Conservation (phyloP, 1,140 invertebrate genomes). For the Platorchestia sp. region DNA sequence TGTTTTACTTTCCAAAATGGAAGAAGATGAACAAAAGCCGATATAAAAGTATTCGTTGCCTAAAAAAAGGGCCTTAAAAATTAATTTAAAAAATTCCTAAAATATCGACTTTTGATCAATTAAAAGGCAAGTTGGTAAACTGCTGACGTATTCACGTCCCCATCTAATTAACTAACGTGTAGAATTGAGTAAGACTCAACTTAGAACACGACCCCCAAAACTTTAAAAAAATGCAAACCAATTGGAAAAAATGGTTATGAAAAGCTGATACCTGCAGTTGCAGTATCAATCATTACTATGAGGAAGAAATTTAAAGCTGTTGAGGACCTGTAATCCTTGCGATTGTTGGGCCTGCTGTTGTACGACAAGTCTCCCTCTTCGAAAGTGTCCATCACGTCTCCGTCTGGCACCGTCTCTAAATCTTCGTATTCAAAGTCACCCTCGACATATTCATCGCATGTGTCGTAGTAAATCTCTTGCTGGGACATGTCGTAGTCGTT, state of each 20-base stretch:
- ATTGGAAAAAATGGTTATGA: not conserved
- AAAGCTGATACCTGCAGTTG: too few species aligned
- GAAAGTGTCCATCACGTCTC: slow-evolving; percentile 32
- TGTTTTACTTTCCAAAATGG: too few species aligned
- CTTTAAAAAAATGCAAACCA: not conserved
- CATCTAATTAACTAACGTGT: not conserved
- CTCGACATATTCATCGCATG: slow-evolving; percentile 66
- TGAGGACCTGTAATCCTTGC: slow-evolving; percentile 19
- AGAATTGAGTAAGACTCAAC: not conserved
- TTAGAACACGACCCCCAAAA: not conserved
- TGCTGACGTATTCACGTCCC: not conserved
- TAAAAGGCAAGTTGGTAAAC: not conserved
- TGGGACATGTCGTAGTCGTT: slow-evolving; percentile 66
- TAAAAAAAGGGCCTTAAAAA: too few species aligned
- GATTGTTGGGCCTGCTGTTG: slow-evolving; percentile 64
- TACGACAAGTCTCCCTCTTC: slow-evolving; percentile 63
- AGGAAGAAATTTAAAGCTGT: too few species aligned
- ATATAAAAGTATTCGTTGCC: too few species aligned
- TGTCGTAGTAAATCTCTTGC: slow-evolving; percentile 67
- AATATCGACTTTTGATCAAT: not conserved
- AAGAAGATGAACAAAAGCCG: too few species aligned
- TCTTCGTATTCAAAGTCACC: slow-evolving; percentile 65
- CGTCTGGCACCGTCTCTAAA: slow-evolving; percentile 15
- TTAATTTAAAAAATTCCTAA: too few species aligned
- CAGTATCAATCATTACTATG: too few species aligned